A percentile compares a stretch with the other conserved stretches of the same genome.
Evolutionary conservation across 2,797 vertebrate species (phyloP).

Genomic region (Neopelma chrysocephalum): DNA sequence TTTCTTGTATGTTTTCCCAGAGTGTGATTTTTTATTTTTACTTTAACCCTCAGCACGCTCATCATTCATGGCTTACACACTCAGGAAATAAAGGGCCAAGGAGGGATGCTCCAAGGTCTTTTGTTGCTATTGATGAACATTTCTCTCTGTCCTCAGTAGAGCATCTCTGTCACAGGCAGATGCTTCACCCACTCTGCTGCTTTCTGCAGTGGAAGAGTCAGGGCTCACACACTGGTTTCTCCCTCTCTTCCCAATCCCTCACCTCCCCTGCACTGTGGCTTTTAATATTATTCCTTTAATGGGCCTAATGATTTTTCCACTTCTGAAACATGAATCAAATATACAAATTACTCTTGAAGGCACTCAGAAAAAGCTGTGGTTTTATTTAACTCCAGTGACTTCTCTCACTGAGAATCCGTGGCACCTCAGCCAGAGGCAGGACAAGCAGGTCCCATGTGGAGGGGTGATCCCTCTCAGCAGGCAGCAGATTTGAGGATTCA

Average conservation of each 20-base stretch:
- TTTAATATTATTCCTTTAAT: neutral
- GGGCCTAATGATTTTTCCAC: slow-evolving; percentile 39
- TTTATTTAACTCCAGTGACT: neutral
- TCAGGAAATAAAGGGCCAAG: slow-evolving; percentile 58
- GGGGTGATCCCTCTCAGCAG: neutral
- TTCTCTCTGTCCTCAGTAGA: slow-evolving; percentile 43
- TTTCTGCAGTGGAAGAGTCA: neutral
- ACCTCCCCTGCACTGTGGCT: neutral
- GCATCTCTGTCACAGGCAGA: slow-evolving; percentile 57
- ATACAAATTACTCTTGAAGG: slow-evolving; percentile 16
- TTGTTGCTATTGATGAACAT: slow-evolving; percentile 57
- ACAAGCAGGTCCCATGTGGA: neutral
- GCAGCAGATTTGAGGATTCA: neutral
- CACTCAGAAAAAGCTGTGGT: neutral
- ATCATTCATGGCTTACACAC: slow-evolving; percentile 51
- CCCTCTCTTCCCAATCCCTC: neutral
- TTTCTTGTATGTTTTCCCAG: slow-evolving; percentile 46
- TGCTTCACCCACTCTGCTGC: slow-evolving; percentile 29
- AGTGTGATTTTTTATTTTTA: slow-evolving; percentile 62
- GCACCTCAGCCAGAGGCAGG: neutral
- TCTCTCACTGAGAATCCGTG: neutral
- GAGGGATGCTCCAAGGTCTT: slow-evolving; percentile 68
- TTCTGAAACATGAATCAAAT: slow-evolving; percentile 18
- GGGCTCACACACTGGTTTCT: neutral
- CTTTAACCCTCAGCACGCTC: slow-evolving; percentile 60